Base-by-base conservation (phyloP, 2,113 vertebrate genomes). In the Psophia crepitans region DNA sequence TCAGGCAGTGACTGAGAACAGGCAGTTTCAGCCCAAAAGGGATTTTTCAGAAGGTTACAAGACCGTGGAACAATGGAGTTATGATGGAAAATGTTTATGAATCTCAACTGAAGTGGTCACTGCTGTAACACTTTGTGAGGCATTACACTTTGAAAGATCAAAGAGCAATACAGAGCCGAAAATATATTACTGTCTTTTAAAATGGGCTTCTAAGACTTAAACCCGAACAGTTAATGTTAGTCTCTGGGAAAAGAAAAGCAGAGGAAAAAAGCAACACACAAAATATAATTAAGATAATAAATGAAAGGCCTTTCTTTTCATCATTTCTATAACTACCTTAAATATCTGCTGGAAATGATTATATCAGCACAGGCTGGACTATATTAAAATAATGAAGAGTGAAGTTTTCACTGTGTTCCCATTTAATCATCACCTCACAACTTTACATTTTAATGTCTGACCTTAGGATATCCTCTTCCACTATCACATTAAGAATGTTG, bases 391-490 rank as follows among this genome's bases (percentile, higher is more conserved):
- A 93, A 96, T 94, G 82, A 97, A 97, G 61, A 97, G 92, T 96
- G 95, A 97, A 86, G 94, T 75, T 96, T 97, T 97, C 91, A 91
- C 87, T 97, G 90, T 89, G 93, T 65, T 94, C 74, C 77, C 69
- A 94, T 95, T 97, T 97, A 97, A 92, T 97, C 93, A 96, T 95
- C 95, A 97, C 93, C 93, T 97, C 93, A 95, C 87, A 96, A 82
- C 79, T 96, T 96, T 95, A 96, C 89, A 93, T 97, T 97, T 97
- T 90, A 95, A 86, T 93, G 91, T 96, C 90, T 98, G 97, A 97
- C 96, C 92, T 96, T 96, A 97, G 95, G 95, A 98, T 93, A 98
- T 91, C 84, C 92, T 96, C 81, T 97, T 97, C 94, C 95, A 94
- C 95, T 95, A 94, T 97, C 89, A 97, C 89, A 96, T 96, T 93